Evolutionary conservation across 2,113 vertebrate species (phyloP).

Genomic region (Hippopotamus amphibius): DNA sequence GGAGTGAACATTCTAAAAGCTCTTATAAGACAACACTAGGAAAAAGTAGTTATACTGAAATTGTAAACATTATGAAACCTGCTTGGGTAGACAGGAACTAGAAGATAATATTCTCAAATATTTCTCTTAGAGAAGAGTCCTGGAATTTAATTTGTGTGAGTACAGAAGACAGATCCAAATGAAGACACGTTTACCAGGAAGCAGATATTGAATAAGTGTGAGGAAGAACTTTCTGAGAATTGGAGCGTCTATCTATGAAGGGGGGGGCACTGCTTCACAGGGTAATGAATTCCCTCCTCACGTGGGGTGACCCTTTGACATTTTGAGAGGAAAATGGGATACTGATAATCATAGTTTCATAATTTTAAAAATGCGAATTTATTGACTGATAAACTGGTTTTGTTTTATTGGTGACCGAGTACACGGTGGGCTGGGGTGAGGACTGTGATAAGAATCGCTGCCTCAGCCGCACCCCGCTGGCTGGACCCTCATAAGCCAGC

Average conservation of each 20-base stretch:
- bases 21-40: background rate
- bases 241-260: background rate
- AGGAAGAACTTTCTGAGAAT: slow-evolving; percentile 22
- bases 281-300: background rate
- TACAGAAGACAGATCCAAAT: slow-evolving; percentile 34
- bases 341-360: background rate
- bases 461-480: background rate
- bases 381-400: background rate
- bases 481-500: background rate
- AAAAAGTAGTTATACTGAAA: background rate
- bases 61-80: slow-evolving; percentile 1
- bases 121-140: background rate
- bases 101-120: slow-evolving; percentile 19
- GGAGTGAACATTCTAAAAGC: background rate
- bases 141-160: slow-evolving; percentile 33
- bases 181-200: background rate
- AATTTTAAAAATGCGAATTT: slow-evolving; percentile 3
- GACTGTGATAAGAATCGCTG: rapidly evolving
- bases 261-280: background rate
- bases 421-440: background rate
- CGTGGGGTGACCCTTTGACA: background rate
- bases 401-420: background rate
- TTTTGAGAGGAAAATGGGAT: background rate
- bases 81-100: background rate
- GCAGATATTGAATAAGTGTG: background rate